Evolutionary conservation across 2,797 vertebrate species (phyloP).

Genomic region (Hippoglossus hippoglossus): DNA sequence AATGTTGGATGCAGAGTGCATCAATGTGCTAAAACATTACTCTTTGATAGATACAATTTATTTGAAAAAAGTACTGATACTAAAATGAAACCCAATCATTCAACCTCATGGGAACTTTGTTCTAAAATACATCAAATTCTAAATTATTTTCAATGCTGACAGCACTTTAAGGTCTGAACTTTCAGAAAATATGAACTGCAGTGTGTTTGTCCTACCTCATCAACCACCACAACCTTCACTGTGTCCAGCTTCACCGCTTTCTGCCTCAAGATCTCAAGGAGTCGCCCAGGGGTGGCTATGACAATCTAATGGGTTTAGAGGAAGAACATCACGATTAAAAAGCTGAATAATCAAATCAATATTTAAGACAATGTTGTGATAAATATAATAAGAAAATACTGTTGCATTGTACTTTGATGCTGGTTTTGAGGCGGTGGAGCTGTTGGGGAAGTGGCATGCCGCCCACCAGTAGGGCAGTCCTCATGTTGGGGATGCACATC

Average conservation of each 20-base stretch:
- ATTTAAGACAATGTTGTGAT: neutral
- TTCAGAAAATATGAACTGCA: neutral
- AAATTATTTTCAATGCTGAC: neutral
- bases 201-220: conserved; percentile 87
- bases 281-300: conserved; percentile 95
- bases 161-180: neutral
- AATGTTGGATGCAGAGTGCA: neutral
- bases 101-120: neutral
- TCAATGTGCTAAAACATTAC: neutral
- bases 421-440: conserved; percentile 92
- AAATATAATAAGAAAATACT: neutral
- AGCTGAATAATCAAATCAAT: neutral
- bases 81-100: neutral
- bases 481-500: conserved; percentile 91
- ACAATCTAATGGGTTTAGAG: conserved; percentile 83
- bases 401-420: conserved; percentile 89
- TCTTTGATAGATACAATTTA: neutral
- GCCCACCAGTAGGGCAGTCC: conserved; percentile 93
- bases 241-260: conserved; percentile 84
- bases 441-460: conserved; percentile 95
- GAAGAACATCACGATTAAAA: neutral
- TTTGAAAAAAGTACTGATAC: no score
- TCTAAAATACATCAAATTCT: neutral
- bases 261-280: conserved; percentile 94
- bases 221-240: conserved; percentile 91